Conservation (phyloP, 2,797 vertebrate genomes). For the Tympanoctomys barrerae region DNA sequence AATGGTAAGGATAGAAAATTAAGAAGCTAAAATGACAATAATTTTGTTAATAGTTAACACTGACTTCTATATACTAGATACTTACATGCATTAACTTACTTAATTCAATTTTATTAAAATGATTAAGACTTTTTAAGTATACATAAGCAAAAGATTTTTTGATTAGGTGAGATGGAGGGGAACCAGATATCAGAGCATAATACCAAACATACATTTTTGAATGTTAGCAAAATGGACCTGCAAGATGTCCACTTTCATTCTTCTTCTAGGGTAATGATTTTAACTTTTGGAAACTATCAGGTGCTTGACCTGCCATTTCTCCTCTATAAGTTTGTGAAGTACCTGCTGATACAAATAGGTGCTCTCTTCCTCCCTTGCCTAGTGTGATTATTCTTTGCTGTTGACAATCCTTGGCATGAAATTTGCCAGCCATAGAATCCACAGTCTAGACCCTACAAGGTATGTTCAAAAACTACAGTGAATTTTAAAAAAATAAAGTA, state of each 20-base stretch:
- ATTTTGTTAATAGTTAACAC: conserved; percentile 53
- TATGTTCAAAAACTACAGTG: not conserved
- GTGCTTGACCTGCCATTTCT: not conserved
- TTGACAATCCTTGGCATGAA: not conserved
- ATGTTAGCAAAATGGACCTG: not conserved
- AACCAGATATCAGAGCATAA: not conserved
- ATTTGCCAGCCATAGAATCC: not conserved
- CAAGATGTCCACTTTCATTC: not conserved
- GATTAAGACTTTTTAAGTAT: not conserved
- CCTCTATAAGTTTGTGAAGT: not conserved
- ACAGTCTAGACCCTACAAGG: not conserved
- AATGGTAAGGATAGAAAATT: conserved; percentile 48
- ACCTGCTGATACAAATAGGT: accelerated
- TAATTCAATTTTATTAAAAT: conserved; percentile 27
- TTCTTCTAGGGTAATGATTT: not conserved
- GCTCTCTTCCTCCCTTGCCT: not conserved
- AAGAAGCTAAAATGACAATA: conserved; percentile 39
- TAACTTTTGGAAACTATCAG: not conserved
- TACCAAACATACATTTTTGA: not conserved
- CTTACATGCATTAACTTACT: not conserved
- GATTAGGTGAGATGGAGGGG: not conserved
- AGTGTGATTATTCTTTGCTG: not conserved
- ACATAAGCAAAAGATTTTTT: not conserved
- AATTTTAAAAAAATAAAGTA: too few species aligned
- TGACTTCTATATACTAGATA: not conserved